phyloP scores from a whole-genome alignment of 2,888 invertebrate genomes.

The Melanostoma scalare region DNA sequence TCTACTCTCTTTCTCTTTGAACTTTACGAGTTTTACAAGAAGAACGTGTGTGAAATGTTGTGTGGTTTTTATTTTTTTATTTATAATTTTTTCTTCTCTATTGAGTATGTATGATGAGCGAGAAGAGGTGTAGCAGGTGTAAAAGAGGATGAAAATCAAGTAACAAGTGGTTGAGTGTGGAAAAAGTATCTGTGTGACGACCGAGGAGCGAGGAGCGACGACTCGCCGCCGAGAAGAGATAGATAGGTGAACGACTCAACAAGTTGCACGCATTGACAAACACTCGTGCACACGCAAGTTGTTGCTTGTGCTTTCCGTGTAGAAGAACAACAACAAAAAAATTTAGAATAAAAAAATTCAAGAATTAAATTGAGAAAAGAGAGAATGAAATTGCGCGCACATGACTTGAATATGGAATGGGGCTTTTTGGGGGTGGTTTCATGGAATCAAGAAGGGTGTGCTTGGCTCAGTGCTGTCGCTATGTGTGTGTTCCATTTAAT shows the following conservation, averaged over 20 bases:
- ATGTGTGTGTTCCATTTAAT: conserved; percentile 23
- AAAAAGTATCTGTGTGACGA: conserved; percentile 54
- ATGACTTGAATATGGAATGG: conserved; percentile 59
- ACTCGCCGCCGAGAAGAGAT: conserved; percentile 18
- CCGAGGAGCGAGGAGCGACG: background rate
- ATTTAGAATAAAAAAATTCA: conserved; percentile 1
- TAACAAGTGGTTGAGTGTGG: conserved; percentile 69
- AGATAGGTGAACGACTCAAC: conserved; percentile 73
- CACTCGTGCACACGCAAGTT: conserved; percentile 42
- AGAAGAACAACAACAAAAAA: conserved; percentile 5
- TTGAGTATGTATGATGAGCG: background rate
- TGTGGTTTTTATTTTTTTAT: conserved; percentile 3
- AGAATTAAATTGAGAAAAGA: conserved; percentile 21
- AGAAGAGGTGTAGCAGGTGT: conserved; percentile 13
- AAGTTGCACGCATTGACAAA: conserved; percentile 68
- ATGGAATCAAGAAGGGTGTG: conserved; percentile 32
- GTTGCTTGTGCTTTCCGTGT: conserved; percentile 22
- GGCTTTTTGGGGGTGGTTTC: conserved; percentile 43
- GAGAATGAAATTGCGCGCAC: conserved; percentile 63
- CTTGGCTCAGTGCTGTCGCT: conserved; percentile 23
- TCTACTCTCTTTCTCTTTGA: conserved; percentile 66
- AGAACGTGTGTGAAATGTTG: conserved; percentile 53
- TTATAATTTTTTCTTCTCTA: conserved; percentile 6
- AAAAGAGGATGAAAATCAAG: conserved; percentile 38
- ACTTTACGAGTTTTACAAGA: conserved; percentile 62